These are phyloP conservation scores for Drosophila sturtevanti DNA, from an alignment of 1,140 invertebrate species.

Conservation along the genomic window DNA sequence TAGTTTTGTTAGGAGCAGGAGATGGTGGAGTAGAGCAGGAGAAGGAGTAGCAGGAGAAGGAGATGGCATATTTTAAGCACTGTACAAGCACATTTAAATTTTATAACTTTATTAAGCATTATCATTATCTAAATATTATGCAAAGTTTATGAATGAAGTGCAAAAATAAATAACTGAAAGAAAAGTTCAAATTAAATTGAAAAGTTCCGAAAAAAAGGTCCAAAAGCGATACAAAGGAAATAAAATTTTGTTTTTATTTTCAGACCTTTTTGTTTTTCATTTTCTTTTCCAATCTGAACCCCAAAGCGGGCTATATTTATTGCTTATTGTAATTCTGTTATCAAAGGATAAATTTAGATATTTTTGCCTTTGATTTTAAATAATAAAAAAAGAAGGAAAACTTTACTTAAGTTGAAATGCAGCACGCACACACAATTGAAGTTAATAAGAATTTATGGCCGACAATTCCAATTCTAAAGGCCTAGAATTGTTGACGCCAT, in stretches of 20 bases:
- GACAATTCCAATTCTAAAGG: neutral
- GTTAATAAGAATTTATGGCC: slow-evolving; percentile 42
- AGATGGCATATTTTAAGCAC: neutral
- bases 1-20: neutral
- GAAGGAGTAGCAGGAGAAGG: neutral
- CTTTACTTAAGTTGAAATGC: neutral
- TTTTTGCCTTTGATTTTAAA: neutral
- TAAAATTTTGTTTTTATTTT: neutral
- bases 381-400: neutral
- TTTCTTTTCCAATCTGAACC: neutral
- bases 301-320: neutral
- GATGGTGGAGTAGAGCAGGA: too few relatives aligned
- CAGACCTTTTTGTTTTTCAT: neutral
- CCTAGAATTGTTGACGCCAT: slow-evolving; percentile 29
- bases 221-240: neutral
- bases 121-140: neutral
- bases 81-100: slow-evolving; percentile 7
- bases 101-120: slow-evolving; percentile 40
- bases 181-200: neutral
- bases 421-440: neutral
- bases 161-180: neutral
- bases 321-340: neutral
- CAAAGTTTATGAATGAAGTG: neutral
- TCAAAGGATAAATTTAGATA: too few relatives aligned
- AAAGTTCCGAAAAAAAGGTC: neutral